These are phyloP conservation scores for Nothura maculosa DNA, from an alignment of 2,797 vertebrate genomes.

Conservation along the genomic window DNA sequence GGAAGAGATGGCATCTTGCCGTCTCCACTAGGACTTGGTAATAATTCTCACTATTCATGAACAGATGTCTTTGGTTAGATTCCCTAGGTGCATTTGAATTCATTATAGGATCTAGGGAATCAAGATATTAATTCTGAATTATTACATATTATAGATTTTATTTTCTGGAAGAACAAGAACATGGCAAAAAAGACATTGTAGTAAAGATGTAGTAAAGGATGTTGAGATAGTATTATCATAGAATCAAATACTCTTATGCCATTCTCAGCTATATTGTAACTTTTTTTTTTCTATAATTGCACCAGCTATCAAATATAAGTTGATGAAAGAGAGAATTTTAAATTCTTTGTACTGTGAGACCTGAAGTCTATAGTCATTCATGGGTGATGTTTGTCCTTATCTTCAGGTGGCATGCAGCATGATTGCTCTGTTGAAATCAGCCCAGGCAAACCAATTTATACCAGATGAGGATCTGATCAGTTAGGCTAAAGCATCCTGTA, in stretches of 20 bases:
- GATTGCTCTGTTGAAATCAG: neutral
- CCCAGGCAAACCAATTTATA: neutral
- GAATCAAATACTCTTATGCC: neutral
- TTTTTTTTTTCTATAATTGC: neutral
- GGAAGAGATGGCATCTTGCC: slow-evolving; percentile 83
- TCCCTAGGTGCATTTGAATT: slow-evolving; percentile 84
- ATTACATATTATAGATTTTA: slow-evolving; percentile 84
- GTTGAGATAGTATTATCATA: slow-evolving; percentile 30
- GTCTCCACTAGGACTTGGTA: slow-evolving; percentile 82
- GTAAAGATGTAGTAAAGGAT: slow-evolving; percentile 58
- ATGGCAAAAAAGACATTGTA: slow-evolving; percentile 63
- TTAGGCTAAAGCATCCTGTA: neutral
- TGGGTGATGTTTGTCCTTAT: neutral
- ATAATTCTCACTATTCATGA: slow-evolving; percentile 87
- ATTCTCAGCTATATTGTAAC: neutral
- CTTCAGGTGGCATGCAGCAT: neutral
- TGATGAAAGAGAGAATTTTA: neutral
- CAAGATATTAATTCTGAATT: slow-evolving; percentile 85
- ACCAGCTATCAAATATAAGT: neutral
- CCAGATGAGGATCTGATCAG: neutral
- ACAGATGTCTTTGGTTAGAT: slow-evolving; percentile 86
- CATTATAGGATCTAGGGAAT: slow-evolving; percentile 85
- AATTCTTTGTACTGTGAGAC: neutral
- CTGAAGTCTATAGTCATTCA: neutral
- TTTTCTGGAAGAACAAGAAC: slow-evolving; percentile 76